Conservation (phyloP, 2,113 vertebrate species). For the Psittacus erithacus region DNA sequence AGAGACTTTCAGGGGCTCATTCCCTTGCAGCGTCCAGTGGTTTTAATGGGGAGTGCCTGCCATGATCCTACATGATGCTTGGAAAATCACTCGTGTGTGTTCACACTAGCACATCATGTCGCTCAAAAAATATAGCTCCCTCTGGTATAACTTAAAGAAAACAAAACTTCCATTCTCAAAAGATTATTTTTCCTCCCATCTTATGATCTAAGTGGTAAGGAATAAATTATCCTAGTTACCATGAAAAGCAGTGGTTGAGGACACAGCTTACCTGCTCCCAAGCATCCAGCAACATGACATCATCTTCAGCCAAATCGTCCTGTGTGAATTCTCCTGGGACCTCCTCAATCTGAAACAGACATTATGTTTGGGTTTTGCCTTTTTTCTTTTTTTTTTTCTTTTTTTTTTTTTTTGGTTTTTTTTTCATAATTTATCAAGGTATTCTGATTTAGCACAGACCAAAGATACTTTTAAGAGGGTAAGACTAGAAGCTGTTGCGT, state of each 20-base stretch:
- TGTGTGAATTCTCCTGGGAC: constrained; percentile 92
- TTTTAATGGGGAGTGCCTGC: neutral
- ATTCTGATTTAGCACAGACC: neutral
- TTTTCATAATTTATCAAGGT: neutral
- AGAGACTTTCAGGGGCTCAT: neutral
- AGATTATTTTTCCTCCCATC: neutral
- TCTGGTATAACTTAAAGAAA: neutral
- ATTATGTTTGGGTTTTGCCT: neutral
- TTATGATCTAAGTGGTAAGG: neutral
- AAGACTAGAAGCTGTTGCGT: neutral
- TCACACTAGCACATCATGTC: neutral
- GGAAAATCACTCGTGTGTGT: neutral
- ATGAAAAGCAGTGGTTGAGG: neutral
- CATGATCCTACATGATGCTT: neutral
- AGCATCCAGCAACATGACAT: constrained; percentile 92
- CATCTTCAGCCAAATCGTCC: constrained; percentile 92
- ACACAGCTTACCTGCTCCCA: constrained; percentile 88
- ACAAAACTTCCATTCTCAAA: neutral
- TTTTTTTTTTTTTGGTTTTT: neutral
- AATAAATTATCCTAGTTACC: neutral
- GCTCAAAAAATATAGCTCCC: neutral
- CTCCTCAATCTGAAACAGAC: constrained; percentile 86
- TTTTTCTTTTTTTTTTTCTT: neutral
- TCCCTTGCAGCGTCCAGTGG: neutral
- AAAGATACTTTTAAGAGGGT: neutral